Percentiles rank a stretch among this genome's conserved stretches.
Evolutionary conservation across 2,113 vertebrate species (phyloP).

Genomic region (Scomber colias): DNA sequence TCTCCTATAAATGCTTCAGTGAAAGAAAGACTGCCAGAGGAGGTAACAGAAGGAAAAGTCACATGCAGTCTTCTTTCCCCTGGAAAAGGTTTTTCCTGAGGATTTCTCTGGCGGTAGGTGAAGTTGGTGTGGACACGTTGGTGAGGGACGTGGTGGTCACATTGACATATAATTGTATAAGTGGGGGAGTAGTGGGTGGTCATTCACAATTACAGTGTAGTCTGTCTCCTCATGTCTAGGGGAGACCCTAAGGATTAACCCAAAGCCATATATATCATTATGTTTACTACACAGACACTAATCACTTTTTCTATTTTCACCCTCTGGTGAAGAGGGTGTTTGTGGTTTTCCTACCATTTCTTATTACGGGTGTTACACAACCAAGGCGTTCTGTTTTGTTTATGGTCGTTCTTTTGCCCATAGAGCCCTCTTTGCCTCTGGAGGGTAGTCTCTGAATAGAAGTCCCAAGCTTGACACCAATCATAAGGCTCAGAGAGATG

Average conservation of each 20-base stretch:
- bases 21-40: slow-evolving; percentile 16
- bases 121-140: slow-evolving; percentile 23
- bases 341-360: slow-evolving; percentile 36
- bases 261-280: slow-evolving; percentile 30
- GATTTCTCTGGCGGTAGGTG: slow-evolving; percentile 15
- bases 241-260: slow-evolving; percentile 28
- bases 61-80: slow-evolving; percentile 21
- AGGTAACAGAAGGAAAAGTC: slow-evolving; percentile 27
- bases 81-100: slow-evolving; percentile 16
- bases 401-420: slow-evolving; percentile 61
- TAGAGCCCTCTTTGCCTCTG: slow-evolving; percentile 62
- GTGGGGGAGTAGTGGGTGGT: slow-evolving; percentile 2
- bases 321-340: slow-evolving; percentile 21
- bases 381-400: slow-evolving; percentile 60
- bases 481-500: slow-evolving; percentile 66
- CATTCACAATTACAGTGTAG: slow-evolving; percentile 35
- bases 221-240: slow-evolving; percentile 4
- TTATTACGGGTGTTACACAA: slow-evolving; percentile 37
- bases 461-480: slow-evolving; percentile 74
- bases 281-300: slow-evolving; percentile 47
- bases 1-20: background rate
- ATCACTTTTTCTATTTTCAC: slow-evolving; percentile 40
- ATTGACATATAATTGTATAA: slow-evolving; percentile 34
- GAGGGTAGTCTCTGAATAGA: slow-evolving; percentile 73
- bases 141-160: background rate